Evolutionary conservation across 2,888 invertebrate species (phyloP), one percentile per base, ranked within the genome.

Genomic region (Epinotia bilunana): DNA sequence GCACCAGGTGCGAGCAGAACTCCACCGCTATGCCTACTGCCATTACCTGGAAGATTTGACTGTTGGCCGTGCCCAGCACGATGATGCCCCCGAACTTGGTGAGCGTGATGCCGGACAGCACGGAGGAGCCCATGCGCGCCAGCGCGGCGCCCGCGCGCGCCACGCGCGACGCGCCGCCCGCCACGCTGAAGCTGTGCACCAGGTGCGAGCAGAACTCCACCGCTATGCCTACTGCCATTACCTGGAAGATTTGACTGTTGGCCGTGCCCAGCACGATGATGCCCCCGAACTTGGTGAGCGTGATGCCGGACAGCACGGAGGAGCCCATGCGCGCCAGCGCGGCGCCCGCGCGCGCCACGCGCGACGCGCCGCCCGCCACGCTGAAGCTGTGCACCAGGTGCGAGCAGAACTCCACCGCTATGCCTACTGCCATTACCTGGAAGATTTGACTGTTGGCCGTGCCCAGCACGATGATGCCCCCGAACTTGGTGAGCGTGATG

Each of bases 181-280:
- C 95, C 72, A 97, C 95, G 69, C 98, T 98, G 94, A 99, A 99
- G 76, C 98, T 97, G 90, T 99, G 98, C 77, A 98, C 98, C 82
- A 99, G 95, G 94, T 99, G 99, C 78, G 99, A 99, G 91, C 99
- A 99, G 94, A 99, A 99, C 94, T 99, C 99, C 58, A 99, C 99
- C 18, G 99, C 97, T 79, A 99, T 99, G 64, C 99, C 99, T 80
- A 99, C 97, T 49, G 99, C 98, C 99, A 98, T 99, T 95, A 99
- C 98, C 93, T 93, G 80, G 0, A n/a, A n/a, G n/a, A n/a, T 98
- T 95, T 99, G 99, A 76, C 99, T 99, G 91, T 99, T 99, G 28
- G 99, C 99, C 88, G 99, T 99, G 23, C 97, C 99, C 78, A 99
- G 95, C 72, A 99, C 99, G 78, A 99, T 95, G 87, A 99, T 99